phyloP scores from a whole-genome alignment of 2,797 vertebrate genomes.

The Capromys pilorides region DNA sequence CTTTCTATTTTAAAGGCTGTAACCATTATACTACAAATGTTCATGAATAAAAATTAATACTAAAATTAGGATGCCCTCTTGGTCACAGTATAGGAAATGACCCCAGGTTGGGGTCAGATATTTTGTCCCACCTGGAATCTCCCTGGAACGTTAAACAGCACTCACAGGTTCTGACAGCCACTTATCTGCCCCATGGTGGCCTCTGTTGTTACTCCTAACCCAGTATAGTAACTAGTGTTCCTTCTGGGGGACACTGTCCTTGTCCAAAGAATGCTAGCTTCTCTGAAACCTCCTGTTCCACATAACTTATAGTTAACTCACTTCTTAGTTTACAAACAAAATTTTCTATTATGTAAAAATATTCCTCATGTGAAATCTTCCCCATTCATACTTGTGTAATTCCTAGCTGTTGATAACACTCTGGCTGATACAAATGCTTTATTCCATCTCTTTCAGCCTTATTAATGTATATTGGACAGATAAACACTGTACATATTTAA shows the following conservation, averaged over 20 bases:
- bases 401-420: background rate
- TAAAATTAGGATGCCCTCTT: background rate
- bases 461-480: background rate
- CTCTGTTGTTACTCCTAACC: background rate
- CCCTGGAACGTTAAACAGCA: background rate
- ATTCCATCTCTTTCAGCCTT: background rate
- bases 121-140: background rate
- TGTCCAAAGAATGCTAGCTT: background rate
- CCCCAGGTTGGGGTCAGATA: rapidly evolving
- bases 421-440: background rate
- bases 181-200: too few relatives aligned
- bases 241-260: too few relatives aligned
- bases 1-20: background rate
- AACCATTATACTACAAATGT: background rate
- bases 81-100: background rate
- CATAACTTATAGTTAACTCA: background rate
- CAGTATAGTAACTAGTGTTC: rapidly evolving
- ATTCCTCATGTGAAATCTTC: background rate
- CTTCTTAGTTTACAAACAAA: background rate
- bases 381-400: background rate
- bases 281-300: background rate
- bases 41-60: background rate
- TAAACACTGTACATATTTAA: background rate
- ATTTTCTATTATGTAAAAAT: background rate
- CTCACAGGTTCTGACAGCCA: background rate